Percentiles rank a stretch among this genome's conserved stretches.
These are phyloP conservation scores for Pteropus rufus DNA, from an alignment of 2,797 vertebrate species.

Conservation along the genomic window DNA sequence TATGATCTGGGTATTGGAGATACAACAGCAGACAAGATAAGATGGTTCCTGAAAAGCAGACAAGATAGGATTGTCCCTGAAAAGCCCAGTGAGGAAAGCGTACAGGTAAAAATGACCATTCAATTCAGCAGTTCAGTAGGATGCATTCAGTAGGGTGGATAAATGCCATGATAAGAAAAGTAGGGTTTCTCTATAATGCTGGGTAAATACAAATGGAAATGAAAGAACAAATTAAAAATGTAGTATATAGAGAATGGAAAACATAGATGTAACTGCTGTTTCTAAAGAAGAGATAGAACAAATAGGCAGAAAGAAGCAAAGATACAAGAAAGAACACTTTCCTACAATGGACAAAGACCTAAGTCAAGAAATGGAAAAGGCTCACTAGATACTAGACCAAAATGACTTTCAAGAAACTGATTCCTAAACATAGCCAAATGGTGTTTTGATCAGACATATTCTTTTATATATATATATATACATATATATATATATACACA, in stretches of 20 bases:
- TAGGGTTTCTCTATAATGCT: neutral
- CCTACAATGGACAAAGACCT: neutral
- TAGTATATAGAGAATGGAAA: neutral
- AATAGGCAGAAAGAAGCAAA: neutral
- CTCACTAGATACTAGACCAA: neutral
- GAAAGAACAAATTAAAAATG: slow-evolving; percentile 6
- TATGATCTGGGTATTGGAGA: neutral
- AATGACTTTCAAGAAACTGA: neutral
- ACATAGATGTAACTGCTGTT: neutral
- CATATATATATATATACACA: too few relatives aligned
- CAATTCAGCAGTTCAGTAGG: neutral
- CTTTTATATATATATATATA: neutral
- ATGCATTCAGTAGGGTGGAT: neutral
- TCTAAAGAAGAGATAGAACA: neutral
- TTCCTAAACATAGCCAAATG: neutral
- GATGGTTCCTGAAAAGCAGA: neutral
- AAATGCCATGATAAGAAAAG: neutral
- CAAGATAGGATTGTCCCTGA: neutral
- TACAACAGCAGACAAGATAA: neutral
- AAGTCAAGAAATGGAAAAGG: neutral
- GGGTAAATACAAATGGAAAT: neutral
- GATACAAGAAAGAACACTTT: neutral
- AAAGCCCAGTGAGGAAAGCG: neutral
- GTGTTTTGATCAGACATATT: neutral
- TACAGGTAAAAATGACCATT: neutral